Evolutionary conservation across 2,113 vertebrate species (phyloP), one percentile per base, ranked within the genome.

Genomic region (Pluvialis apricaria): DNA sequence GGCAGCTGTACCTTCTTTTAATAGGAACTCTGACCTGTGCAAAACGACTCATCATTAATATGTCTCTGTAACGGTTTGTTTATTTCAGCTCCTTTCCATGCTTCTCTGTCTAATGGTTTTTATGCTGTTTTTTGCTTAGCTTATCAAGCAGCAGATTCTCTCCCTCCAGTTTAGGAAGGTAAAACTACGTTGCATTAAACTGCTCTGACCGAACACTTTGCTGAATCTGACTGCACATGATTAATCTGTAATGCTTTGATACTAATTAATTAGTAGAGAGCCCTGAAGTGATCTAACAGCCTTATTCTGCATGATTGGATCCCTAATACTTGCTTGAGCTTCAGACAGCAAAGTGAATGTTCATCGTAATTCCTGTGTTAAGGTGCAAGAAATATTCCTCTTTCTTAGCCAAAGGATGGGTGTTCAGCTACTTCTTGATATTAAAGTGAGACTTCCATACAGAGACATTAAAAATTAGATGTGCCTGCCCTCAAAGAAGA

Each of bases 51-150:
- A 96, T 89, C 92, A 96, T 97, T 97, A 97, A 98, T 98, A 86
- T 24, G 47, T 93, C 69, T 93, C 85, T 69, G 82, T 96, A 91
- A 89, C 0, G 16, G 83, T 91, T 95, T 97, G 92, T 96, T 97
- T 95, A 86, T 95, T 96, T 94, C 65, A 83, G 95, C 90, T 95
- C 93, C 88, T 95, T 88, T 97, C 86, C 44, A 22, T 95, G 98
- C 98, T 98, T 97, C 66, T 90, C 44, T 65, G 45, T 97, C 97
- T 98, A 98, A 97, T 98, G 97, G 92, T 98, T 98, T 98, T 98
- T 99, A 98, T 99, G 98, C 98, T 98, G 98, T 98, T 97, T 97
- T 98, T 97, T 98, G 98, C 99, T 99, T 99, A 99, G 99, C 99
- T 99, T 99, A 98, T 98, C 99, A 98, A 98, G 98, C 98, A 98